Evolutionary conservation across 64 coral and sea anemone species (phyloP).

Genomic region (Pocillopora verrucosa): DNA sequence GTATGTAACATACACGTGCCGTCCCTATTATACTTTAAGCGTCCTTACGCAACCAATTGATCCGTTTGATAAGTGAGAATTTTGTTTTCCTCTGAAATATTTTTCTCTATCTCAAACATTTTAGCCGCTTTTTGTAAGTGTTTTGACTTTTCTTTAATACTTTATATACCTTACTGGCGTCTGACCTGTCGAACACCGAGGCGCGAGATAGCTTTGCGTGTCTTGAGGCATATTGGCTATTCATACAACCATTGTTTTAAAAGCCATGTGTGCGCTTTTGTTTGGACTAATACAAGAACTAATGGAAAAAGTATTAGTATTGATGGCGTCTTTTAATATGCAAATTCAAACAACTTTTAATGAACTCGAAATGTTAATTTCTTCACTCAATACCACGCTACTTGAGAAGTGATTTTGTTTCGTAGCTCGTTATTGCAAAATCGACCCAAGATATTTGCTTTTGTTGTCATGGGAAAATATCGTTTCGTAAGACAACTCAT

Average conservation of each 20-base stretch:
- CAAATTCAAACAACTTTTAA: constrained; percentile 46
- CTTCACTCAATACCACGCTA: neutral
- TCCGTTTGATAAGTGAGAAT: neutral
- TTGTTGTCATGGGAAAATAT: neutral
- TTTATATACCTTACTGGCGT: neutral
- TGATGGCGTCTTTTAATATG: constrained; percentile 22
- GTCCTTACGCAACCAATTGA: neutral
- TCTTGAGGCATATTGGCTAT: constrained; percentile 7
- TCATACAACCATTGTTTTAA: neutral
- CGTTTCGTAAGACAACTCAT: neutral
- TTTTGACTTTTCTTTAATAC: neutral
- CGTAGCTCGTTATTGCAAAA: neutral
- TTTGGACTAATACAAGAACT: constrained; percentile 3
- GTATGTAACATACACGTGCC: neutral
- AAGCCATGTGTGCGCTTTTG: constrained; percentile 41
- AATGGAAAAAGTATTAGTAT: constrained; percentile 38
- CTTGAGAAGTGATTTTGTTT: constrained; percentile 6
- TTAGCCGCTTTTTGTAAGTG: neutral
- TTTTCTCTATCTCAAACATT: neutral
- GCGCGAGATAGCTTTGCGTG: neutral
- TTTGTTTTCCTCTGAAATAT: neutral
- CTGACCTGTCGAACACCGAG: neutral
- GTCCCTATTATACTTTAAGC: neutral
- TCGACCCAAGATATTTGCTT: neutral
- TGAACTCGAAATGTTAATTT: constrained; percentile 44